Base-by-base conservation (phyloP, 1,140 invertebrate genomes). In the Diachasma alloeum region DNA sequence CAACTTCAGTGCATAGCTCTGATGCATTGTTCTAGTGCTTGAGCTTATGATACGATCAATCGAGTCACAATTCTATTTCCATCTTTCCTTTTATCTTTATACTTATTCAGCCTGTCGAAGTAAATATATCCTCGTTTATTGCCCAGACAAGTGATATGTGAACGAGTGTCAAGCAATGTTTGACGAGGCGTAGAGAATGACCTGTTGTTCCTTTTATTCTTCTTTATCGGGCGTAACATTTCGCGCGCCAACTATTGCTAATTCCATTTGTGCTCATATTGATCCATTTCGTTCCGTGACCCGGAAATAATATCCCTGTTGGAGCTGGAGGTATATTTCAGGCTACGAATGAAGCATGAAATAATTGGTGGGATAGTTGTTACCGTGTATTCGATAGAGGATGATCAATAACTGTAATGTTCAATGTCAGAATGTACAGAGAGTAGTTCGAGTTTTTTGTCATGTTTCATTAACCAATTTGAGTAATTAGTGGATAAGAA, bases 161-260 rank as follows among this genome's bases (percentile, higher is more conserved):
- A 37, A 68, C 66, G 36, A 39, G 66, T n/a, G 13, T 37, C 26
- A 68, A 68, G 66, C 66, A 37, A 68, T 68, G 66, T 68, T 15
- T 39, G n/a, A 17, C 31, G 31, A 68, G 17, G 66, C 66, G 36
- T 68, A 39, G 31, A 31, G 36, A 36, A 37, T 36, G 36, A 37
- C 66, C 31, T 37, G 31, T 17, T 36, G 66, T 68, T 68, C 26
- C 9, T 68, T 68, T 37, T 37, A 39, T 39, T 68, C 66, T 36
- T 37, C 15, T 68, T 68, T 68, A 68, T 68, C 66, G 36, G 36
- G 66, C 31, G 66, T 72, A 72, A 56, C n/a, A 72, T 72, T 72
- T 72, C 24, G 46, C 46, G 70, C 70, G 22, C 26, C 44, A 72
- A 36, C 26, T 72, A 56, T 56, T 72, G 46, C 70, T 53, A 72